Percentiles rank a stretch among this genome's conserved stretches.
Evolutionary conservation across 2,113 vertebrate species (phyloP).

Genomic region (Nyctereutes procyonoides): DNA sequence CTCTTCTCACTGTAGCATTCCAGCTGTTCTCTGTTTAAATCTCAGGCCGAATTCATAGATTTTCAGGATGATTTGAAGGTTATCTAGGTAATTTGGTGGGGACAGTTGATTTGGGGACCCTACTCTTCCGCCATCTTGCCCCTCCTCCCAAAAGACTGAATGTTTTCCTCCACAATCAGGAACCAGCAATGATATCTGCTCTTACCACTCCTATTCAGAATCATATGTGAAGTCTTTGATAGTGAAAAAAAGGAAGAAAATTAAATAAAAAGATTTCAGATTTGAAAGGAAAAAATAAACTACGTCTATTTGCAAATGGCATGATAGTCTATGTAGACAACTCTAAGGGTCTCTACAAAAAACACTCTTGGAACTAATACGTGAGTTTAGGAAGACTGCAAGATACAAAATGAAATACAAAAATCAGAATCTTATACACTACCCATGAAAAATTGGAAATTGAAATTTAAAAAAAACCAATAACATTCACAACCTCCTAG

Average conservation of each 20-base stretch:
- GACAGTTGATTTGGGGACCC: too few species aligned
- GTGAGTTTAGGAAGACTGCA: not conserved
- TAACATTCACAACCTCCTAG: not conserved
- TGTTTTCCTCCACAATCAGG: not conserved
- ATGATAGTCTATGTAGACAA: not conserved
- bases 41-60: too few species aligned
- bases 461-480: not conserved
- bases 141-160: too few species aligned
- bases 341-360: not conserved
- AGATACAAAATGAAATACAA: not conserved
- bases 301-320: not conserved
- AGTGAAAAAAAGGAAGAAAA: not conserved
- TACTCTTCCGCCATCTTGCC: too few species aligned
- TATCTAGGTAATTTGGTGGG: too few species aligned
- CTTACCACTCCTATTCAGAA: not conserved
- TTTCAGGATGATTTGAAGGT: too few species aligned
- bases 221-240: not conserved
- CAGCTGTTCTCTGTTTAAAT: too few species aligned
- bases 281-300: not conserved
- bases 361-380: not conserved
- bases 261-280: not conserved
- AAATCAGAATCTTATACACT: not conserved
- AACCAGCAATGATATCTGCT: not conserved
- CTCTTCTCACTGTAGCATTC: too few species aligned
- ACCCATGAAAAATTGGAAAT: not conserved